Evolutionary conservation across 2,797 vertebrate species (phyloP), one percentile per base, ranked within the genome.

Genomic region (Prunella strophiata): DNA sequence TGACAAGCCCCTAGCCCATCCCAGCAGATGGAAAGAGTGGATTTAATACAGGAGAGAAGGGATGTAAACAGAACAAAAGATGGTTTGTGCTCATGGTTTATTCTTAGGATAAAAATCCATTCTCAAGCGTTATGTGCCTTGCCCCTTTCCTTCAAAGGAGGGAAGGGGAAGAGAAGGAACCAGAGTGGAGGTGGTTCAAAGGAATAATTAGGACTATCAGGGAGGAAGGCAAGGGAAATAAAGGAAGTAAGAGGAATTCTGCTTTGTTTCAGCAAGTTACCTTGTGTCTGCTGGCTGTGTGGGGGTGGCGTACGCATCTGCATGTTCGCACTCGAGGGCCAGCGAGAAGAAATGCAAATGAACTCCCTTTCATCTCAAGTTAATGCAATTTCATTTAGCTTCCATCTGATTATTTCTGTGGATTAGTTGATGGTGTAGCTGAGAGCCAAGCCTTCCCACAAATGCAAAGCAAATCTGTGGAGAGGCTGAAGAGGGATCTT

Each of bases 301-400:
- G 63, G 88, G 85, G 83, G 90, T 38, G 91, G 93, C 2, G 1
- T 81, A 47, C 0, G 0, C 13, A 11, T 86, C 74, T 86, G 55
- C 67, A 7, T 84, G 79, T 84, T 94, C 0, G 0, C 59, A 79
- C 93, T 85, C 0, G 16, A 86, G 70, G 71, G 76, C 91, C 70
- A 62, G 22, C 1, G 3, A 79, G 91, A 55, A 94, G 54, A 84
- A 86, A 95, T 89, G 85, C 59, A 96, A 93, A 96, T 73, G 14
- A 94, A 19, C 63, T 90, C 50, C 25, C 80, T 96, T 91, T 96
- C 85, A 95, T 96, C 91, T 94, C 34, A 52, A 73, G 45, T 86
- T 62, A 91, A 91, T 86, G 88, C 66, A 79, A 81, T 93, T 90
- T 73, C 50, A 66, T 86, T 90, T 91, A 84, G 57, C 45, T 90